Base-by-base conservation (phyloP, 2,888 invertebrate genomes). In the Desoria tigrina region DNA sequence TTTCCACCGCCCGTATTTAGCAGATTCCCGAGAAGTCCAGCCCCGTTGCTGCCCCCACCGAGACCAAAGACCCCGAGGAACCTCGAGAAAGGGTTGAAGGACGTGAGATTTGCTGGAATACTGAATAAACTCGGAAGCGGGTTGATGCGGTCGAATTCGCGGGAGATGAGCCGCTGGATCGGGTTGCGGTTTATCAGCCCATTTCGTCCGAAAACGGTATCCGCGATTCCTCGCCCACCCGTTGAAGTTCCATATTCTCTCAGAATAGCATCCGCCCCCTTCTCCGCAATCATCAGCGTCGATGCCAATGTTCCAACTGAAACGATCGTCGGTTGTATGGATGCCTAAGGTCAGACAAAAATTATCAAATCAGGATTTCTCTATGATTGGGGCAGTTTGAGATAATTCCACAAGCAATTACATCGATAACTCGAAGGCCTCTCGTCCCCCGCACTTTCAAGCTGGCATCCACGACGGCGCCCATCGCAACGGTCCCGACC, bases 221-320 rank as follows among this genome's bases (percentile, higher is more conserved):
- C 51, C 24, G 16, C 21, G 16, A 51, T 51, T 14, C 16, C 16
- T 51, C 26, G 7, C 7, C 11, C 9, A 2, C 16, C n/a, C 14
- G 26, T 24, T 23, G 21, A 7, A 11, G 51, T 16, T 16, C 51
- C 23, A 51, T 23, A 27, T 4, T 7, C 51, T 21, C 26, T 3
- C 7, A 51, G 16, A 51, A 71, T 61, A 18, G 67, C 39, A 50
- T 71, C 65, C 14, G 67, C 62, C 18, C 65, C 65, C 60, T 68
- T 70, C 49, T 70, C 70, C 7, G 70, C 70, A 55, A 70, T 70
- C 54, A 65, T 56, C 18, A 67, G 45, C 3, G 58, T 54, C 7
- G 65, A 63, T 0, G 70, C 67, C 9, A 51, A 42, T 1, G 65
- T 65, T 16, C 59, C 65, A 51, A 64, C 63, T 28, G 54, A 64